Evolutionary conservation across 2,113 vertebrate species (phyloP).

Genomic region (Coptodon rendalli): DNA sequence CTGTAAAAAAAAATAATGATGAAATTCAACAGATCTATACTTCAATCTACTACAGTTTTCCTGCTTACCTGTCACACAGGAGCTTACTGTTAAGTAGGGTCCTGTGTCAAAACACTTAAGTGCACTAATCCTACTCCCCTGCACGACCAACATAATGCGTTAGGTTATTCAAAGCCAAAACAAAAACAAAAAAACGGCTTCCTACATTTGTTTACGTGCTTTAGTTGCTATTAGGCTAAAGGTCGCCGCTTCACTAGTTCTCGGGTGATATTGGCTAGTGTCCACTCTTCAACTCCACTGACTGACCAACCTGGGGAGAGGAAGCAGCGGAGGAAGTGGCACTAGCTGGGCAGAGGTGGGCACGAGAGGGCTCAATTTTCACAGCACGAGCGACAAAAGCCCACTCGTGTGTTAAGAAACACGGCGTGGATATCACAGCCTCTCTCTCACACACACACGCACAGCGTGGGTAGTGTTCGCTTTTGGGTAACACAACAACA

Average conservation of each 20-base stretch:
- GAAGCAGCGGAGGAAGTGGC: neutral
- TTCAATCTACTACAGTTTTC: neutral
- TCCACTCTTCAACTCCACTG: neutral
- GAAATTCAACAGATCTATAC: neutral
- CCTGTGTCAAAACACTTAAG: neutral
- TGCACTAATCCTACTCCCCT: neutral
- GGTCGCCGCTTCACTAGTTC: neutral
- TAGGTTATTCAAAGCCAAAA: neutral
- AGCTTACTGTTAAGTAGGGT: neutral
- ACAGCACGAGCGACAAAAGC: slow-evolving; percentile 7
- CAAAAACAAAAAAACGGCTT: neutral
- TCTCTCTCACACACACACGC: neutral
- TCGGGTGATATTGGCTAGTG: neutral
- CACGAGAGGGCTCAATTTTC: neutral
- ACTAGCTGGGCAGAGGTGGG: slow-evolving; percentile 10
- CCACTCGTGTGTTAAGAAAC: neutral
- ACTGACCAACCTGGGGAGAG: neutral
- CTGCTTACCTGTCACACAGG: neutral
- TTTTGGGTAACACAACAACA: neutral
- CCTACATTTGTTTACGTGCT: neutral
- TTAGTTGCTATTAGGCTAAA: neutral
- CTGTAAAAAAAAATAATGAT: neutral
- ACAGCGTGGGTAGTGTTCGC: neutral
- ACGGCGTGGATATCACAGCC: neutral
- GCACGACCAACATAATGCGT: neutral